These are phyloP conservation scores for Gonatopus flavifemur DNA, from an alignment of 1,140 invertebrate genomes.

Conservation along the genomic window DNA sequence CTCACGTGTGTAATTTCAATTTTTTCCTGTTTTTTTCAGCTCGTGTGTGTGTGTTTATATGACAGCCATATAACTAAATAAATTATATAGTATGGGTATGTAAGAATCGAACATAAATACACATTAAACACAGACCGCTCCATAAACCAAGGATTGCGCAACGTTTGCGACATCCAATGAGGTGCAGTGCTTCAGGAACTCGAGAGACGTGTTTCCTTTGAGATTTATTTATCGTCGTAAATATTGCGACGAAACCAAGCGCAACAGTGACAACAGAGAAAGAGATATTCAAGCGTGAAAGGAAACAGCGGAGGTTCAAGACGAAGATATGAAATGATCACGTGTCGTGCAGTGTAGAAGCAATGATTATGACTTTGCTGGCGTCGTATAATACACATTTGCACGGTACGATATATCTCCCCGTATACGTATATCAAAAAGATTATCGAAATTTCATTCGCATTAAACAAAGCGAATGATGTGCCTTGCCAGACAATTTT, in stretches of 20 bases:
- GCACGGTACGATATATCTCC: not conserved
- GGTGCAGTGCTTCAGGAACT: not conserved
- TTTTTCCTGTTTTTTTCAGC: too few relatives aligned
- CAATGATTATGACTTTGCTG: too few relatives aligned
- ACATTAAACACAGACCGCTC: not conserved
- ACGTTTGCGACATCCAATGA: conserved; percentile 3
- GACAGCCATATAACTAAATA: too few relatives aligned
- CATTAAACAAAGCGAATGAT: conserved; percentile 16
- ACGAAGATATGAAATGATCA: conserved; percentile 2
- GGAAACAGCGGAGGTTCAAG: not conserved
- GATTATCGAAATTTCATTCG: conserved; percentile 15
- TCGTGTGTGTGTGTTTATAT: too few relatives aligned
- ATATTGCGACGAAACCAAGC: conserved; percentile 16
- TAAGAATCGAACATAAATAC: too few relatives aligned
- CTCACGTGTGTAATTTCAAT: too few relatives aligned
- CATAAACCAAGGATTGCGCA: conserved; percentile 8
- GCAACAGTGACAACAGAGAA: not conserved
- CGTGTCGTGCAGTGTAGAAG: too few relatives aligned
- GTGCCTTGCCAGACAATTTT: conserved; percentile 21
- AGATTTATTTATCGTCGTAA: conserved; percentile 28
- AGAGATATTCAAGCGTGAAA: conserved; percentile 1
- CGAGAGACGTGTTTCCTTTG: conserved; percentile 13
- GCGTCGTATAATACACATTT: too few relatives aligned
- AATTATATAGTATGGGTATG: too few relatives aligned
- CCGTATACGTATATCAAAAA: not conserved